A percentile compares a stretch with the other conserved stretches of the same genome.
phyloP scores from a whole-genome alignment of 2,113 vertebrate genomes.

The Eptesicus fuscus region DNA sequence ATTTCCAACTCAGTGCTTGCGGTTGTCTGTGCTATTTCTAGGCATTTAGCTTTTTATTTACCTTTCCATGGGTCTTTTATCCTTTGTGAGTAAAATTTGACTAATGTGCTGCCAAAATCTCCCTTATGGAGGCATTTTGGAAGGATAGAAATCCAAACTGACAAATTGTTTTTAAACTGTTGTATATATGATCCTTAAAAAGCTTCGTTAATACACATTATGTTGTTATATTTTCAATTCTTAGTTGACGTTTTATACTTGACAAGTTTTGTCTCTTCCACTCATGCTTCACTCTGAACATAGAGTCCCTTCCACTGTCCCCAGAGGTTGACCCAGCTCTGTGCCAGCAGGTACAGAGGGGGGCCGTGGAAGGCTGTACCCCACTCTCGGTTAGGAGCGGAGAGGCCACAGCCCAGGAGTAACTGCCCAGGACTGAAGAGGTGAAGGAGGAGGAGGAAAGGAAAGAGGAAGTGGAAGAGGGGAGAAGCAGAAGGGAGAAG shows the following conservation, averaged over 20 bases:
- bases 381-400: not conserved
- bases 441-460: not conserved
- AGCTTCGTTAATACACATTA: not conserved
- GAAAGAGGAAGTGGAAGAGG: too few species aligned
- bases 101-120: not conserved
- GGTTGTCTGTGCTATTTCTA: not conserved
- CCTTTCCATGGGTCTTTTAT: not conserved
- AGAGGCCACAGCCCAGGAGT: not conserved
- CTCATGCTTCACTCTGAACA: not conserved
- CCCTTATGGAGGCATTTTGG: not conserved
- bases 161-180: not conserved
- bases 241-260: not conserved
- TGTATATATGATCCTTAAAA: not conserved
- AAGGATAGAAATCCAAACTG: not conserved
- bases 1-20: not conserved
- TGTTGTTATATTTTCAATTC: not conserved
- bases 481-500: too few species aligned
- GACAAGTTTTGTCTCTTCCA: not conserved
- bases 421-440: fast-evolving
- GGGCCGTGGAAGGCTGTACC: too few species aligned
- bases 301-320: fast-evolving
- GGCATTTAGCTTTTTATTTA: not conserved
- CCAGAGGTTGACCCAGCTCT: fast-evolving
- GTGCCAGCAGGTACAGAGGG: fast-evolving
- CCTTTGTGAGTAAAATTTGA: not conserved